Conservation (phyloP, 2,888 invertebrate genomes). For the Lepidocyrtinus sp. region DNA sequence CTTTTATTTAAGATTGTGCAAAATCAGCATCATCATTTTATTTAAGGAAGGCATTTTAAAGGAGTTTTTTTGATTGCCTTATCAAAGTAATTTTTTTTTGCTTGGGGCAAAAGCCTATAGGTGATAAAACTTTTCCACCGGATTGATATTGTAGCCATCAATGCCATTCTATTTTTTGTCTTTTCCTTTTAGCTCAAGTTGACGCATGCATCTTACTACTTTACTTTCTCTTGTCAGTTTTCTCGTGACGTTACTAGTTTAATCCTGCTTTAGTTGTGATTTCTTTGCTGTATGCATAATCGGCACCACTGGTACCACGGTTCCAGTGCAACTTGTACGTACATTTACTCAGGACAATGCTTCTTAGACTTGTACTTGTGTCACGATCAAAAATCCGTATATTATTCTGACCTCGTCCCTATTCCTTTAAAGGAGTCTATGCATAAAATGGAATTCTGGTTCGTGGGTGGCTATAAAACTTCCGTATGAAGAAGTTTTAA, state of each 20-base stretch:
- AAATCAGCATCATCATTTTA: slow-evolving; percentile 54
- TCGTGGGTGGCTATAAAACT: slow-evolving; percentile 37
- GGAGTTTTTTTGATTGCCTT: not conserved
- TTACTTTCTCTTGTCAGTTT: not conserved
- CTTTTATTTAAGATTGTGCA: slow-evolving; percentile 53
- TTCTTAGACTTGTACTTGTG: slow-evolving; percentile 9
- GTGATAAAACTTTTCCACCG: not conserved
- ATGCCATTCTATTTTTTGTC: not conserved
- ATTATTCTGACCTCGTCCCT: slow-evolving; percentile 43
- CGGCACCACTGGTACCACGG: too few relatives aligned
- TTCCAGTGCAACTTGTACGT: too few relatives aligned
- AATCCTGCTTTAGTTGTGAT: slow-evolving; percentile 3
- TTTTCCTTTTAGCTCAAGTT: slow-evolving; percentile 3
- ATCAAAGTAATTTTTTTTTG: slow-evolving; percentile 15
- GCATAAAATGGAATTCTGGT: slow-evolving; percentile 15
- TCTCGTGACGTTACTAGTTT: too few relatives aligned
- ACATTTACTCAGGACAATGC: not conserved
- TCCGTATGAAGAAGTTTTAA: slow-evolving; percentile 26
- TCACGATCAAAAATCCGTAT: not conserved
- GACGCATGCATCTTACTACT: not conserved
- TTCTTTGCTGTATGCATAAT: slow-evolving; percentile 11
- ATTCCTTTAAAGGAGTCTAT: slow-evolving; percentile 17
- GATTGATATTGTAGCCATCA: not conserved
- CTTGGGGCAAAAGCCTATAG: not conserved
- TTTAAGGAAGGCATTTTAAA: not conserved